Conservation (phyloP, 2,797 vertebrate genomes). For the Dromococcyx pavoninus region DNA sequence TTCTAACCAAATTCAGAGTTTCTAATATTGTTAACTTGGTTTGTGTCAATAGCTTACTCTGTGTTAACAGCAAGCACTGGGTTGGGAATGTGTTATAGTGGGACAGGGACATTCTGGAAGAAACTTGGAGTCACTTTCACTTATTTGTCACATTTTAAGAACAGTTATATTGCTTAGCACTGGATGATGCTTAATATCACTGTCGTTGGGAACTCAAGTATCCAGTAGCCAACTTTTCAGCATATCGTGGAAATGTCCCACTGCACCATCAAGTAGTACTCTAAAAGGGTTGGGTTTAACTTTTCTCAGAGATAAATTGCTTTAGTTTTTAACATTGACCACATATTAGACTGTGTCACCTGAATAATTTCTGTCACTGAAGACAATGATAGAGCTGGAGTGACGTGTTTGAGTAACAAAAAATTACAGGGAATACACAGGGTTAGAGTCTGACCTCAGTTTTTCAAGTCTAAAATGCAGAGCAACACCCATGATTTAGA, state of each 20-base stretch:
- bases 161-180: not conserved
- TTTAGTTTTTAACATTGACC: not conserved
- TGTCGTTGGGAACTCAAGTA: not conserved
- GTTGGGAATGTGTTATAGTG: not conserved
- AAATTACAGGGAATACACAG: not conserved
- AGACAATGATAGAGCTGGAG: not conserved
- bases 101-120: not conserved
- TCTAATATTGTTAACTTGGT: not conserved
- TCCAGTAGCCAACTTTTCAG: not conserved
- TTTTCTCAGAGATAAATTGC: not conserved
- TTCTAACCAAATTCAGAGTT: not conserved
- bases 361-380: not conserved
- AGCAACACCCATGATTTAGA: not conserved
- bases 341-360: not conserved
- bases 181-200: not conserved
- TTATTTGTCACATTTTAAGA: not conserved
- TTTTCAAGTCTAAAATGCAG: not conserved
- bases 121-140: not conserved
- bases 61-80: not conserved
- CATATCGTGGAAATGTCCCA: not conserved
- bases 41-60: not conserved
- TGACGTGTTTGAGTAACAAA: not conserved
- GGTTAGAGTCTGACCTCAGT: not conserved
- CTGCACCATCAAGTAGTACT: not conserved
- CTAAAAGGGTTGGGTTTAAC: not conserved